A percentile compares a stretch with the other conserved stretches of the same genome.
phyloP scores from a whole-genome alignment of 2,113 vertebrate genomes.

The Ivindomyrus marchei region DNA sequence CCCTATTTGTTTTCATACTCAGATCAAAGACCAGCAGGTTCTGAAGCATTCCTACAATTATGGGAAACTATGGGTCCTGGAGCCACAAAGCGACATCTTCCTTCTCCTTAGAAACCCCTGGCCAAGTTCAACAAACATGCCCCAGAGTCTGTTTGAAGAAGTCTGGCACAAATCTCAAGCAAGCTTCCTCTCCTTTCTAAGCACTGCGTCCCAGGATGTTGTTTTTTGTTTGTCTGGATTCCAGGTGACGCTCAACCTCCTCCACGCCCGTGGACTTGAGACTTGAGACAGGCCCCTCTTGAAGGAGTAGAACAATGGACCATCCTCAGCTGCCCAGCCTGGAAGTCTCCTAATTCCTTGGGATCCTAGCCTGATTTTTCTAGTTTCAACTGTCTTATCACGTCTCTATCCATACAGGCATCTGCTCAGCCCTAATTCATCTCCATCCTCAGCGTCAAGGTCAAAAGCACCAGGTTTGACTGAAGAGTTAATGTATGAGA shows the following conservation, averaged over 20 bases:
- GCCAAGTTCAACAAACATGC: conserved; percentile 60
- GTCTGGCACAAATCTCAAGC: conserved; percentile 40
- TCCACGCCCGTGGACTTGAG: not conserved
- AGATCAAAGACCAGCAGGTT: conserved; percentile 44
- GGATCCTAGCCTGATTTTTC: not conserved
- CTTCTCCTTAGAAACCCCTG: conserved; percentile 22
- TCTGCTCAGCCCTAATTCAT: not conserved
- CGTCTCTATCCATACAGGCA: not conserved
- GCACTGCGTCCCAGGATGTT: conserved; percentile 12
- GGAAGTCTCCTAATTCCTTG: not conserved
- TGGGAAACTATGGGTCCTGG: conserved; percentile 40
- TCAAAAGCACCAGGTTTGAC: not conserved
- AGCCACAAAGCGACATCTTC: conserved; percentile 14
- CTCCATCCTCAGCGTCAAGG: not conserved
- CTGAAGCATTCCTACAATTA: conserved; percentile 50
- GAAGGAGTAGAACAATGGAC: conserved; percentile 3
- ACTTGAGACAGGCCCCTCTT: not conserved
- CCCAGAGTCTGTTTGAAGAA: conserved; percentile 35
- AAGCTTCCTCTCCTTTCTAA: conserved; percentile 4
- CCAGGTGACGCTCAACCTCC: not conserved
- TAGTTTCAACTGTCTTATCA: not conserved
- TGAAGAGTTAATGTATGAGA: not conserved
- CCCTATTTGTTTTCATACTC: conserved; percentile 25
- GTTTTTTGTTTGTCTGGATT: conserved; percentile 9
- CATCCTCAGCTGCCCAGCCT: not conserved